These are phyloP conservation scores for Daubentonia madagascariensis DNA, from an alignment of 2,113 vertebrate genomes.

Conservation along the genomic window DNA sequence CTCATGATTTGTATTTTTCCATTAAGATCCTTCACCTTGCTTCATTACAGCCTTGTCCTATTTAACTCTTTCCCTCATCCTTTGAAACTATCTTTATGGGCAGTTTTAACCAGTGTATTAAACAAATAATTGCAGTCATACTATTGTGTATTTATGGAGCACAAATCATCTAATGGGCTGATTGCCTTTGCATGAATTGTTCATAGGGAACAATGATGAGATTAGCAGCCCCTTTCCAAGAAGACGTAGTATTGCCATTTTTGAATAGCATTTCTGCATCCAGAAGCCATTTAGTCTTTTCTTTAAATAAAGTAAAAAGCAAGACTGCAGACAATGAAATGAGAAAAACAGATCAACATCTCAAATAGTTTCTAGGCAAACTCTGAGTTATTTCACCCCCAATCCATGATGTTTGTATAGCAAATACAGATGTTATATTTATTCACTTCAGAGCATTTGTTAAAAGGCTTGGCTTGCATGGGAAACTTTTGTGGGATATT, in stretches of 20 bases:
- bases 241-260: neutral
- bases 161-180: neutral
- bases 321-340: neutral
- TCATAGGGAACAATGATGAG: neutral
- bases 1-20: neutral
- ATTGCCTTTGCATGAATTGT: neutral
- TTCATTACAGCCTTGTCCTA: neutral
- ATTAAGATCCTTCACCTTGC: neutral
- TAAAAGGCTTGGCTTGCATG: neutral
- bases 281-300: neutral
- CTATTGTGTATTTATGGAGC: neutral
- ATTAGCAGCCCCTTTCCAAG: neutral
- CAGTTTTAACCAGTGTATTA: neutral
- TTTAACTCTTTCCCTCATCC: neutral
- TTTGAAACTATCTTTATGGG: neutral
- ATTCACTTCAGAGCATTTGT: neutral
- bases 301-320: neutral
- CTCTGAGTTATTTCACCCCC: constrained; percentile 8
- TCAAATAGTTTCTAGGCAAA: neutral
- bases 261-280: neutral
- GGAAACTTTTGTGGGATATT: neutral
- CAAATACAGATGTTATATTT: constrained; percentile 10
- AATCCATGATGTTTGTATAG: neutral
- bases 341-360: neutral
- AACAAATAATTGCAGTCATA: neutral